Evolutionary conservation across 2,113 vertebrate genomes (phyloP).

Genomic region (Syrmaticus mikado): DNA sequence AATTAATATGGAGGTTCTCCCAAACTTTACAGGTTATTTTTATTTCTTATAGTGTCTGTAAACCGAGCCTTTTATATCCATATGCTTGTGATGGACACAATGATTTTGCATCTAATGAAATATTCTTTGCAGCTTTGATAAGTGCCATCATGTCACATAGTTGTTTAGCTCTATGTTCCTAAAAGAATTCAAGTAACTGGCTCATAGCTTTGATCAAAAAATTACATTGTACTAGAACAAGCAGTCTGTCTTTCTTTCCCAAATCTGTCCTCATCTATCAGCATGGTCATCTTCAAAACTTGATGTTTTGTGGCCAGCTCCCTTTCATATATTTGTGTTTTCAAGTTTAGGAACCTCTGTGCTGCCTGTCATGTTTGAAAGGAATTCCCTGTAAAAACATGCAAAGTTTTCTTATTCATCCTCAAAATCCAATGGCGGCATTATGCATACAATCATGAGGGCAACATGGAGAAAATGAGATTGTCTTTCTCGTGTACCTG

Average conservation of each 20-base stretch:
- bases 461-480: background rate
- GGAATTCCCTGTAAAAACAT: background rate
- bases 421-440: background rate
- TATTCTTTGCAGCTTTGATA: background rate
- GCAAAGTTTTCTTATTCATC: background rate
- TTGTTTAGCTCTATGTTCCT: background rate
- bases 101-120: background rate
- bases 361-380: background rate
- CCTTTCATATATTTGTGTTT: background rate
- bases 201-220: background rate
- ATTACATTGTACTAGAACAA: background rate
- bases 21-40: background rate
- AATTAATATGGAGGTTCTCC: background rate
- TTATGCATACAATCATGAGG: background rate
- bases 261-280: accelerated
- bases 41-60: background rate
- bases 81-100: background rate
- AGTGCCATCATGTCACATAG: background rate
- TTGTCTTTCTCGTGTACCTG: background rate
- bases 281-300: background rate
- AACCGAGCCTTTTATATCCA: background rate
- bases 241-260: background rate
- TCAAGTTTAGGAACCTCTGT: background rate
- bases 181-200: background rate
- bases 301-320: background rate